phyloP scores from a whole-genome alignment of 2,888 invertebrate genomes.

The Drosophila peninsularis region DNA sequence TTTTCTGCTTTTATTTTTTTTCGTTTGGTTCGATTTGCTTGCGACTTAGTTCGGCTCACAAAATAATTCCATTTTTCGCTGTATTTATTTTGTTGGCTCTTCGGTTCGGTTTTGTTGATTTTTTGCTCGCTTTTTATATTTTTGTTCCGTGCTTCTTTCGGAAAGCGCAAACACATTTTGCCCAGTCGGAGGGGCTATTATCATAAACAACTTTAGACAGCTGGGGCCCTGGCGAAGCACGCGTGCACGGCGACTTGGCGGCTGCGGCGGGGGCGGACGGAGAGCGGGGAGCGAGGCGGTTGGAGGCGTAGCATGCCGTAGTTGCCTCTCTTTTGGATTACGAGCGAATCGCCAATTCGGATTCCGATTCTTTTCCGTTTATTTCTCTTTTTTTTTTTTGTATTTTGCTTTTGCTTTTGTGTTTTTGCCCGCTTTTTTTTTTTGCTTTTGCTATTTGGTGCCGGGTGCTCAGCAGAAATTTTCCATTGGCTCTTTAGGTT shows the following conservation, averaged over 20 bases:
- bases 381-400: slow-evolving; percentile 6
- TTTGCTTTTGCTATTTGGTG: slow-evolving; percentile 33
- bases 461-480: slow-evolving; percentile 53
- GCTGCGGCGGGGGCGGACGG: neutral
- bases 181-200: slow-evolving; percentile 58
- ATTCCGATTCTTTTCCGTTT: slow-evolving; percentile 43
- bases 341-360: slow-evolving; percentile 64
- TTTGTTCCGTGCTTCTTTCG: slow-evolving; percentile 10
- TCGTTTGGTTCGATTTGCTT: slow-evolving; percentile 27
- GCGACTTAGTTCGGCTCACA: slow-evolving; percentile 57
- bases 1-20: slow-evolving; percentile 18
- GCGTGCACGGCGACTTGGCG: slow-evolving; percentile 13
- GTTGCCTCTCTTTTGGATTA: slow-evolving; percentile 62
- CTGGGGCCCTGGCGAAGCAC: slow-evolving; percentile 60
- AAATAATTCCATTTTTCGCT: slow-evolving; percentile 51
- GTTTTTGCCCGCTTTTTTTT: slow-evolving; percentile 7
- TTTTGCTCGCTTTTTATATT: slow-evolving; percentile 19
- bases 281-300: neutral
- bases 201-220: slow-evolving; percentile 79
- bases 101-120: slow-evolving; percentile 42
- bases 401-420: slow-evolving; percentile 23
- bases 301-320: slow-evolving; percentile 5
- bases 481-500: slow-evolving; percentile 61
- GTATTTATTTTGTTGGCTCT: slow-evolving; percentile 21
- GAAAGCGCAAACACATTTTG: slow-evolving; percentile 61